These are phyloP conservation scores for Asteroscopus sphinx DNA, from an alignment of 2,888 invertebrate species.

Conservation along the genomic window DNA sequence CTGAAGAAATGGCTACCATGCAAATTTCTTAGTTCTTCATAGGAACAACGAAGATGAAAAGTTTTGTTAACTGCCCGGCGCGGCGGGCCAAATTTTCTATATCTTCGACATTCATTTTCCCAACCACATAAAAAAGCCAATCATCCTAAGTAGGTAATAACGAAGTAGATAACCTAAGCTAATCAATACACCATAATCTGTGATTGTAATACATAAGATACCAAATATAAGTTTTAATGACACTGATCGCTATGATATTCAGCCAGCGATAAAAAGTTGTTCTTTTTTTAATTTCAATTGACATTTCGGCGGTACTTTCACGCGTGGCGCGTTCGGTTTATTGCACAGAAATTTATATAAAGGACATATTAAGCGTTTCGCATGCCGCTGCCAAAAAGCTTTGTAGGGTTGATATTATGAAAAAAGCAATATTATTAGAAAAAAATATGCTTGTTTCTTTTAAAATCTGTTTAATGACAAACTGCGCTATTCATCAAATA, in stretches of 20 bases:
- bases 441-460: too few species aligned
- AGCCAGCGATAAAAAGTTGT: slow-evolving; percentile 35
- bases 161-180: too few species aligned
- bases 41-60: too few species aligned
- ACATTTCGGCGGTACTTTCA: slow-evolving; percentile 60
- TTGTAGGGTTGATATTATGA: slow-evolving; percentile 45
- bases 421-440: slow-evolving; percentile 2
- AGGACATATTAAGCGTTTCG: slow-evolving; percentile 65
- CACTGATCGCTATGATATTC: slow-evolving; percentile 50
- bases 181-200: slow-evolving; percentile 28
- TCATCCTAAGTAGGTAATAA: too few species aligned
- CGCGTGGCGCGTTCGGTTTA: slow-evolving; percentile 54
- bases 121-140: too few species aligned
- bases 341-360: slow-evolving; percentile 63
- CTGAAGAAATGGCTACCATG: not conserved
- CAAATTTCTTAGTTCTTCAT: too few species aligned
- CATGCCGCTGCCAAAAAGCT: slow-evolving; percentile 69
- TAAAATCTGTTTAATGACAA: too few species aligned
- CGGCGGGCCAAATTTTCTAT: too few species aligned
- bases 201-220: slow-evolving; percentile 26
- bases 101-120: too few species aligned
- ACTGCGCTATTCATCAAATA: not conserved
- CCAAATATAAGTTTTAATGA: slow-evolving; percentile 45
- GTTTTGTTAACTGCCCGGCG: too few species aligned
- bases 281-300: slow-evolving; percentile 53